Base-by-base conservation (phyloP, 2,113 vertebrate species). In the Neogobius melanostomus region DNA sequence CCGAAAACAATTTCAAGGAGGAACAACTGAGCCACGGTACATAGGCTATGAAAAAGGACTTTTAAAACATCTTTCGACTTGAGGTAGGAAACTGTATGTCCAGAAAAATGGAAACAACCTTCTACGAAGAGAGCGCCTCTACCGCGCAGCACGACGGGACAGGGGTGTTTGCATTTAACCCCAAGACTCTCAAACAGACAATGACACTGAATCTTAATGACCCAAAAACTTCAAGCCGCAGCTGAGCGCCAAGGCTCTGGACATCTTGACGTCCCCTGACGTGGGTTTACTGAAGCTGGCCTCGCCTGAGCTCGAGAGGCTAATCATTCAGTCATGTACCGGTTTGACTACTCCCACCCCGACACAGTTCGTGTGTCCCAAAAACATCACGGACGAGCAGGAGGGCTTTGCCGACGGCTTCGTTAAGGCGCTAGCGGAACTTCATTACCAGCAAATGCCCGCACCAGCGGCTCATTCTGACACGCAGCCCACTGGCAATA, bases 21-120 rank as follows among this genome's bases (percentile, higher is more conserved):
- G 53, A 36, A 28, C 10, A 2, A 11, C 11, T 11, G 7, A 76
- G 65, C 69, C 72, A 28, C 72, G 12, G 83, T 73, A 74, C 81
- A 28, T 51, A 36, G 28, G 28, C 28, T 36, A 84, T 79, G 76
- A 77, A 51, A 80, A 66, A 53, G 36, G 68, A 75, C 59, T 70
- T 64, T 72, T 21, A 49, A 57, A 56, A 68, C 17, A 71, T 52
- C 16, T 57, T 6, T 46, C 42, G 7, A 71, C 52, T 2, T 53
- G 44, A 59, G 82, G 74, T 54, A 73, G 82, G 59, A 56, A 87
- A 87, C 75, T 96, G 94, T 95, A 96, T 97, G 95, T 96, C 91
- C 89, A 92, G 93, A 87, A 98, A 94, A 94, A 98, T 98, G 97
- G 97, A 98, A 92, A 95, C 96, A 90, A 96, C 96, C 71, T 98